phyloP scores from a whole-genome alignment of 2,113 vertebrate genomes.

The Pyxicephalus adspersus region DNA sequence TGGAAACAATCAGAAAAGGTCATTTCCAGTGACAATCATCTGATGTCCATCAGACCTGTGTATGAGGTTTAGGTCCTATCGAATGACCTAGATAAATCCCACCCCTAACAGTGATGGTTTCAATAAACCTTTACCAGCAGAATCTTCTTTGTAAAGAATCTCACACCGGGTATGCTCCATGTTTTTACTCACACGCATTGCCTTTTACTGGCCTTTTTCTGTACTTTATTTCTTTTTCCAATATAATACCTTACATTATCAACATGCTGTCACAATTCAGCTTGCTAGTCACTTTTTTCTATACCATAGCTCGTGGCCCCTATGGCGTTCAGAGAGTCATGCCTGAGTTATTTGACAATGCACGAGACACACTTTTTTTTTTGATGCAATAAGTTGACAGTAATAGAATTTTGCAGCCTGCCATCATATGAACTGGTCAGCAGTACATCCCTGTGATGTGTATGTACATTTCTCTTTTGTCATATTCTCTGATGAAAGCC shows the following conservation, averaged over 20 bases:
- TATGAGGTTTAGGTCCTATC: too few species aligned
- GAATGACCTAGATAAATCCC: too few species aligned
- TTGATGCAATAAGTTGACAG: constrained; percentile 26
- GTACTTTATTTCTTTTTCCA: background rate
- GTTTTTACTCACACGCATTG: too few species aligned
- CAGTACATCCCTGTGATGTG: constrained; percentile 17
- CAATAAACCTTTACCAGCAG: too few species aligned
- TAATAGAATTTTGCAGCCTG: background rate
- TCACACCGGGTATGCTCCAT: too few species aligned
- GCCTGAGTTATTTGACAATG: constrained; percentile 5
- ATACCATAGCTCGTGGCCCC: background rate
- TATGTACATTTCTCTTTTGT: background rate
- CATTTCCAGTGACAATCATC: too few species aligned
- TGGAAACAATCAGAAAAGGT: too few species aligned
- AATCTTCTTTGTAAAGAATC: too few species aligned
- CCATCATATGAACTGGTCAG: constrained; percentile 15
- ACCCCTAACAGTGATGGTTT: too few species aligned
- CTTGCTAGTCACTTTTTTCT: background rate
- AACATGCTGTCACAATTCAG: background rate
- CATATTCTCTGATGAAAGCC: constrained; percentile 18
- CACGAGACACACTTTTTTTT: constrained; percentile 1
- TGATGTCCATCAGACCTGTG: too few species aligned
- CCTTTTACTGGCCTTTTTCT: too few species aligned
- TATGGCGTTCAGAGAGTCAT: constrained; percentile 5
- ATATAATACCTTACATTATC: background rate